Evolutionary conservation across 2,888 invertebrate species (phyloP), one percentile per base, ranked within the genome.

Genomic region (Heliconius charithonia): DNA sequence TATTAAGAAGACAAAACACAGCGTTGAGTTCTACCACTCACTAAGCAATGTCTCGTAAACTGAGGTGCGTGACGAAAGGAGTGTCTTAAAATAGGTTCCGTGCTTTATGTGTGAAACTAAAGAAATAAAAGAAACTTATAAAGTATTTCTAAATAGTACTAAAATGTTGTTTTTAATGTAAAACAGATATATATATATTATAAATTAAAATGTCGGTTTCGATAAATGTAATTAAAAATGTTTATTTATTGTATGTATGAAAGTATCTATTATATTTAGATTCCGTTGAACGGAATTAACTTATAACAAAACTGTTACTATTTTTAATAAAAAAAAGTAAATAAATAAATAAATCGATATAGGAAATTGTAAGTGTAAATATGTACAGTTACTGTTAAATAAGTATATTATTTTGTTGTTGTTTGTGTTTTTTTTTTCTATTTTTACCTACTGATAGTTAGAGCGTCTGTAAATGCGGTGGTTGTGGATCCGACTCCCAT

Each of bases 381-480:
- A 75, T 80, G 80, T 90, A 89, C 86, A 89, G 86, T 85, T 85
- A 84, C 88, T 89, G 89, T 90, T 89, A 85, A 86, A 86, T 93
- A 93, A 92, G 93, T 89, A 93, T 91, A 93, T 92, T 69, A 69
- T 69, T 32, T 93, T 92, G 87, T 88, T 91, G 87, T 89, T 81
- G 75, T 0, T 7, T 62, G 82, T 82, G 86, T 89, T 89, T 92
- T 88, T 89, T 91, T 87, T 41, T 29, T 4, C 27, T 63, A 27
- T 45, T 45, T 13, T 16, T 45, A 45, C 45, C 16, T 45, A 45
- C 9, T 51, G 19, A 2, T 51, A 59, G 2, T 59, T 59, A 56
- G 16, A 45, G 22, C 22, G 22, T 56, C 10, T 16, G 4, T 45
- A 16, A 19, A 59, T 19, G 16, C 6, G 59, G n/a, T 19, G 59